Conservation (phyloP, 2,797 vertebrate genomes). For the Myotis findleyi region DNA sequence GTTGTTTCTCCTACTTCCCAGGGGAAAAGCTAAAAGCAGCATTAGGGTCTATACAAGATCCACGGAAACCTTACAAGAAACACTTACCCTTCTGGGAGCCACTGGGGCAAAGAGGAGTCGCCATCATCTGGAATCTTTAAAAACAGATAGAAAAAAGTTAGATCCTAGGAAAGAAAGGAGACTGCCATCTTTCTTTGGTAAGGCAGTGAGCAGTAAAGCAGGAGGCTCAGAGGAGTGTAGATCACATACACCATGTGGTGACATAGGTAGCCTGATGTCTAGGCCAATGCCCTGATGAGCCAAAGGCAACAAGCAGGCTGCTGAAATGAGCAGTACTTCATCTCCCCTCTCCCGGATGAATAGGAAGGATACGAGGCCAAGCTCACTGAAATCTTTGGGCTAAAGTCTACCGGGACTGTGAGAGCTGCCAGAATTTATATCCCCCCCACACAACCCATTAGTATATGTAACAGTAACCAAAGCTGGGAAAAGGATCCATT, state of each 20-base stretch:
- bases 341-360: neutral
- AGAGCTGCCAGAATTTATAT: neutral
- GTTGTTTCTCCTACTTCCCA: neutral
- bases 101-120: conserved; percentile 91
- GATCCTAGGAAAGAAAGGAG: conserved; percentile 23
- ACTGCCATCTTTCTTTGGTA: neutral
- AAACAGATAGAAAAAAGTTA: conserved; percentile 51
- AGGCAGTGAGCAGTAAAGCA: conserved; percentile 25
- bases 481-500: neutral
- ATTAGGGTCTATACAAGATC: neutral
- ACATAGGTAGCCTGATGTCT: conserved; percentile 15
- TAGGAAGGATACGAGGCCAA: neutral
- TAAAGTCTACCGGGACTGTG: neutral
- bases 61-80: neutral
- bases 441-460: neutral
- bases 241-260: conserved; percentile 32
- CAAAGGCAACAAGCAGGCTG: conserved; percentile 18
- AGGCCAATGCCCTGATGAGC: neutral
- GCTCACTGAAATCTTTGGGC: neutral
- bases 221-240: conserved; percentile 6
- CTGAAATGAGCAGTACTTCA: neutral
- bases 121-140: conserved; percentile 93
- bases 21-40: neutral
- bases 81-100: conserved; percentile 96
- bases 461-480: neutral